Evolutionary conservation across 2,888 invertebrate genomes (phyloP).

Genomic region (Troilus luridus): DNA sequence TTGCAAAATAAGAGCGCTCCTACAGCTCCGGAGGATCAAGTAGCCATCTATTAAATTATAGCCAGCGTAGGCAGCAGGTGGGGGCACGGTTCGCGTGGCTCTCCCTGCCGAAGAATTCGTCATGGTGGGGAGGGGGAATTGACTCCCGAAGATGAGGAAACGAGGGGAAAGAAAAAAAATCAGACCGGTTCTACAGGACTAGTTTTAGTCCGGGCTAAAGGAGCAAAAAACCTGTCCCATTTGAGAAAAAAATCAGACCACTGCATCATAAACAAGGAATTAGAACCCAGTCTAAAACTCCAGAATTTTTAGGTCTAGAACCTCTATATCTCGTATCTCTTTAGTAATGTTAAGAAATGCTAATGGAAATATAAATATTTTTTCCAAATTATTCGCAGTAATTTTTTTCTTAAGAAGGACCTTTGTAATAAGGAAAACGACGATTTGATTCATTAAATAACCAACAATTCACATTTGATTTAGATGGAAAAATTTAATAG

Average conservation of each 20-base stretch:
- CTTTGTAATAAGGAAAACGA: too few relatives aligned
- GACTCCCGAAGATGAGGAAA: slow-evolving; percentile 44
- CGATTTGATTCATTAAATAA: too few relatives aligned
- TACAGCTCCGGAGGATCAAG: neutral
- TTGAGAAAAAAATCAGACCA: slow-evolving; percentile 35
- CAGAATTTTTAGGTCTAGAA: neutral
- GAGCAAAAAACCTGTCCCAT: slow-evolving; percentile 22
- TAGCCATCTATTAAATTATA: slow-evolving; percentile 56
- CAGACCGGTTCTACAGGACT: slow-evolving; percentile 52
- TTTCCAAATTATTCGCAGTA: too few relatives aligned
- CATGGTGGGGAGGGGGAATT: neutral
- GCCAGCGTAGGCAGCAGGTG: slow-evolving; percentile 46
- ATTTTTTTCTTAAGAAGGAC: too few relatives aligned
- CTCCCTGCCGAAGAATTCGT: slow-evolving; percentile 27
- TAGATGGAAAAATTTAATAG: neutral
- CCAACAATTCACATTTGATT: too few relatives aligned
- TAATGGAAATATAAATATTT: neutral
- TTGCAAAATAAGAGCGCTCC: slow-evolving; percentile 45
- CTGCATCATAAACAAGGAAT: neutral
- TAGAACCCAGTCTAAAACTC: neutral
- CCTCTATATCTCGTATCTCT: too few relatives aligned
- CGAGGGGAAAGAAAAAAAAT: slow-evolving; percentile 16
- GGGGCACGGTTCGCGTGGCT: slow-evolving; percentile 51
- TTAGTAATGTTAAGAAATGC: neutral
- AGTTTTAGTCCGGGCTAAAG: slow-evolving; percentile 35